These are phyloP conservation scores for Cacoxenus indagator DNA, from an alignment of 2,888 invertebrate genomes.

Conservation along the genomic window DNA sequence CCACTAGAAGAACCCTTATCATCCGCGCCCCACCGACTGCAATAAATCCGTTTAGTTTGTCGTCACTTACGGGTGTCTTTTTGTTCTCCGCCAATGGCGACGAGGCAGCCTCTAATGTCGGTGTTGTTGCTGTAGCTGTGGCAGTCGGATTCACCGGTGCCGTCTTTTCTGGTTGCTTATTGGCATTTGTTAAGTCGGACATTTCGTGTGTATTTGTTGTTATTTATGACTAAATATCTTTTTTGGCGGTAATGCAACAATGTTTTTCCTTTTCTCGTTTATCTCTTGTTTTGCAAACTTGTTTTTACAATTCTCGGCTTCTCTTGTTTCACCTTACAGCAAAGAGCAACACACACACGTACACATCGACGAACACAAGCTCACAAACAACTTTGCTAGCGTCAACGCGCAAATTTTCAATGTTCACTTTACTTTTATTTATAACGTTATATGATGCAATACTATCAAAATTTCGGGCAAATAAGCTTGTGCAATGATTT, in stretches of 20 bases:
- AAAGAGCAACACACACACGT: slow-evolving; percentile 48
- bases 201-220: slow-evolving; percentile 46
- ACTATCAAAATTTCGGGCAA: not conserved
- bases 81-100: slow-evolving; percentile 49
- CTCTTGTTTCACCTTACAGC: slow-evolving; percentile 34
- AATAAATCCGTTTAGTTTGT: not conserved
- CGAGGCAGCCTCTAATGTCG: slow-evolving; percentile 14
- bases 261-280: slow-evolving; percentile 23
- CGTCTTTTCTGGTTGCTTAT: slow-evolving; percentile 47
- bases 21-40: slow-evolving; percentile 44
- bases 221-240: slow-evolving; percentile 16
- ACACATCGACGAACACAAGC: slow-evolving; percentile 58
- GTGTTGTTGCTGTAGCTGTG: slow-evolving; percentile 11
- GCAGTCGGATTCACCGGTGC: slow-evolving; percentile 19
- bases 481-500: not conserved
- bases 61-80: slow-evolving; percentile 63
- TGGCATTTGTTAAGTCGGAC: slow-evolving; percentile 55
- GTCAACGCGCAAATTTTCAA: slow-evolving; percentile 57
- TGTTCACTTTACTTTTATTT: slow-evolving; percentile 36
- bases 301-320: slow-evolving; percentile 40
- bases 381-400: slow-evolving; percentile 35
- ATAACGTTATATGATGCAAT: not conserved
- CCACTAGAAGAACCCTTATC: slow-evolving; percentile 48
- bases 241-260: slow-evolving; percentile 12
- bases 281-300: slow-evolving; percentile 30